phyloP scores from a whole-genome alignment of 2,113 vertebrate genomes.

The Diadophis punctatus region DNA sequence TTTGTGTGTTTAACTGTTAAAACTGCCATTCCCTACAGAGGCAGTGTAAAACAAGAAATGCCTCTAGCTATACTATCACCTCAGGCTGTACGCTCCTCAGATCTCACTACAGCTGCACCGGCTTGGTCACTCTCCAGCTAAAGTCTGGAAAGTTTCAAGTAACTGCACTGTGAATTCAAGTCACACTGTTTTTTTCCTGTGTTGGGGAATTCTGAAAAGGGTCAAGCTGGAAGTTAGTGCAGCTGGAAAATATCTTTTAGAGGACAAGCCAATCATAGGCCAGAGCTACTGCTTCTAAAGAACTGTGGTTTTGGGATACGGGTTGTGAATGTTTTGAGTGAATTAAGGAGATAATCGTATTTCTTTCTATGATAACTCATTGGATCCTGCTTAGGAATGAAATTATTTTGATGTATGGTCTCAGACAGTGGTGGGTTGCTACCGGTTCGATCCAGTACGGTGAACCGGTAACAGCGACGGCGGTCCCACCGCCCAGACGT shows the following conservation, averaged over 20 bases:
- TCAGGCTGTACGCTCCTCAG: neutral
- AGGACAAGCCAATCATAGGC: neutral
- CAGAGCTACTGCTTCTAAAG: neutral
- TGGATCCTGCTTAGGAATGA: neutral
- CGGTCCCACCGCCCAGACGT: too few species aligned
- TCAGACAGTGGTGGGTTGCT: neutral
- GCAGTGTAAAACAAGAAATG: neutral
- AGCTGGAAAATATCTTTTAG: conserved; percentile 25
- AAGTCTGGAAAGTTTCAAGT: conserved; percentile 3
- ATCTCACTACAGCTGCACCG: neutral
- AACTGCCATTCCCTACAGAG: neutral
- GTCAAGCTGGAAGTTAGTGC: conserved; percentile 14
- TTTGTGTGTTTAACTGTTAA: conserved; percentile 11
- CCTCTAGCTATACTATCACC: neutral
- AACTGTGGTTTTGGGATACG: neutral
- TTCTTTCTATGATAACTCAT: conserved; percentile 42
- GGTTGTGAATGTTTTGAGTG: conserved; percentile 16
- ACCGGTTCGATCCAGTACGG: too few species aligned
- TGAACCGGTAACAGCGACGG: too few species aligned
- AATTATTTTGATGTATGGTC: conserved; percentile 1
- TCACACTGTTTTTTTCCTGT: neutral
- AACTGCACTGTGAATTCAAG: conserved; percentile 29
- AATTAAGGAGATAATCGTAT: conserved; percentile 40
- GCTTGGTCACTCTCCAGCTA: neutral
- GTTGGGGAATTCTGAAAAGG: conserved; percentile 1